Conservation (phyloP, 2,113 vertebrate genomes). For the Scalopus aquaticus region DNA sequence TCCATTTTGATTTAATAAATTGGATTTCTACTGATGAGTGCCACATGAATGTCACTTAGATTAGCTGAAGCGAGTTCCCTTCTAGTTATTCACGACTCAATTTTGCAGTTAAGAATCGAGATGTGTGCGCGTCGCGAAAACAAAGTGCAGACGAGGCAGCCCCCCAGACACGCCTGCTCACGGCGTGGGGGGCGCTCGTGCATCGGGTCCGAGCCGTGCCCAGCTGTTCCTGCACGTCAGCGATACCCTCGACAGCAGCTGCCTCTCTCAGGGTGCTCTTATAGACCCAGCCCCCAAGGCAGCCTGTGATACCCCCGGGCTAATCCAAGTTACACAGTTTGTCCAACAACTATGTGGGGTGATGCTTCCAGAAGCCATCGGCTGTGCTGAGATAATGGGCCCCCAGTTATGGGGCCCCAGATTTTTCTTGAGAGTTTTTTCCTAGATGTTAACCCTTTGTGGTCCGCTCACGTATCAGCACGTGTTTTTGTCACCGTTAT, state of each 20-base stretch:
- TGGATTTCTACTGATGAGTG: neutral
- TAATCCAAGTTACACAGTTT: neutral
- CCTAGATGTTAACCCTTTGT: neutral
- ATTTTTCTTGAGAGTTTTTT: neutral
- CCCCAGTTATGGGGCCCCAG: too few relatives aligned
- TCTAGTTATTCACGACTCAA: neutral
- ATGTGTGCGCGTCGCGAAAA: neutral
- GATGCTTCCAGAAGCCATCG: neutral
- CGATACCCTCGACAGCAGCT: too few relatives aligned
- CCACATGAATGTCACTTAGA: neutral
- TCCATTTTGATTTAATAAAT: constrained; percentile 25
- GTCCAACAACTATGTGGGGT: neutral
- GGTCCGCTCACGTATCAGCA: too few relatives aligned
- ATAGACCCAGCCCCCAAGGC: too few relatives aligned
- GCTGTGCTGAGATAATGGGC: neutral
- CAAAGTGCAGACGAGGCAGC: neutral
- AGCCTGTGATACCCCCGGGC: neutral
- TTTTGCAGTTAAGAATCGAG: constrained; percentile 2
- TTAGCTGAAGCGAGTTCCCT: neutral
- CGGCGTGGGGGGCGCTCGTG: too few relatives aligned
- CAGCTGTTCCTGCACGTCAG: too few relatives aligned
- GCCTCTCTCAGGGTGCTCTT: neutral
- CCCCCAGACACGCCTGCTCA: neutral
- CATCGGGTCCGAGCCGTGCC: too few relatives aligned
- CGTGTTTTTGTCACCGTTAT: too few relatives aligned